Conservation (phyloP, 2,888 invertebrate genomes). For the Erannis defoliaria region DNA sequence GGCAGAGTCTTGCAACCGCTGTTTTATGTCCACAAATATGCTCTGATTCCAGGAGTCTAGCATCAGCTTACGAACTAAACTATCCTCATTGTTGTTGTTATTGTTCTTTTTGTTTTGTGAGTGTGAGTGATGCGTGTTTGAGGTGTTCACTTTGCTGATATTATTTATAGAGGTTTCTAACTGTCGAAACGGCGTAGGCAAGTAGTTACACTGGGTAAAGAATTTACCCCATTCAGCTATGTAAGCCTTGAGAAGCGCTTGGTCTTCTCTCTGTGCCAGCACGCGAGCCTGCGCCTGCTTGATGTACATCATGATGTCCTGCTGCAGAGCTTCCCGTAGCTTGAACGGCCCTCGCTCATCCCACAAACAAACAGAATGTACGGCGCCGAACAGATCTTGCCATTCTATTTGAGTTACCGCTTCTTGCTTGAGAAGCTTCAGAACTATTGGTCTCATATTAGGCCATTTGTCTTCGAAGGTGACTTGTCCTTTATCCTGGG, state of each 20-base stretch:
- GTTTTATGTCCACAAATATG: constrained; percentile 98
- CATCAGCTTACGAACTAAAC: constrained; percentile 98
- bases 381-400: constrained; percentile 98
- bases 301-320: constrained; percentile 97
- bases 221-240: constrained; percentile 99
- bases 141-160: constrained; percentile 75
- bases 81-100: constrained; percentile 91
- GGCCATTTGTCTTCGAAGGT: constrained; percentile 99
- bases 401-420: constrained; percentile 97
- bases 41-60: constrained; percentile 99
- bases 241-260: constrained; percentile 97
- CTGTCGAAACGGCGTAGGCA: constrained; percentile 98
- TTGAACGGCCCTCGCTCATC: constrained; percentile 97
- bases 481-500: constrained; percentile 92
- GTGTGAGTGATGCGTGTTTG: constrained; percentile 65
- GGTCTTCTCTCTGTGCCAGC: constrained; percentile 96
- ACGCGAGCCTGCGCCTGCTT: constrained; percentile 97
- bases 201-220: constrained; percentile 98
- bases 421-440: constrained; percentile 97
- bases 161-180: constrained; percentile 93
- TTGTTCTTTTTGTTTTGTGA: constrained; percentile 80
- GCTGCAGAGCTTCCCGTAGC: constrained; percentile 94
- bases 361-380: constrained; percentile 98
- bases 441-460: constrained; percentile 96
- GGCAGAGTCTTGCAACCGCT: constrained; percentile 96